Evolutionary conservation across 2,797 vertebrate species (phyloP).

Genomic region (Cyprinella venusta): DNA sequence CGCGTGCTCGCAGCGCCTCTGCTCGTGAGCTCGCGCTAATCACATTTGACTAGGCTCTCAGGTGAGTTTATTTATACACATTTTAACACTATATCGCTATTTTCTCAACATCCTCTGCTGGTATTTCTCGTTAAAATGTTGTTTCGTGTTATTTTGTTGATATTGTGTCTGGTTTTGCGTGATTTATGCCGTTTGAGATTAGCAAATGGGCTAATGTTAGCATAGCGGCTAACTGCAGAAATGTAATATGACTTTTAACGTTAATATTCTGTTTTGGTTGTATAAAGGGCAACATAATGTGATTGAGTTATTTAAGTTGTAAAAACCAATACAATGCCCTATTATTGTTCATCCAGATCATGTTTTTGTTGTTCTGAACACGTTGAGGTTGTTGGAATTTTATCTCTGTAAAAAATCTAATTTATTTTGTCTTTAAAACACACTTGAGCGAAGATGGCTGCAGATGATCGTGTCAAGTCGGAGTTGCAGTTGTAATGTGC

Average conservation of each 20-base stretch:
- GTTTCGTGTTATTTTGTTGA: neutral
- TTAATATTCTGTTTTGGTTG: neutral
- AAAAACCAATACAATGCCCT: too few relatives aligned
- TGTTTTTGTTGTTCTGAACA: neutral
- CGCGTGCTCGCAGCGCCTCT: neutral
- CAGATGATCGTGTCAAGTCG: neutral
- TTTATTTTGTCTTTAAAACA: neutral
- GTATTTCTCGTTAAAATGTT: neutral
- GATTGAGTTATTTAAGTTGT: neutral
- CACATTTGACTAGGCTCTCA: slow-evolving; percentile 1
- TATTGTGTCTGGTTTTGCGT: too few relatives aligned
- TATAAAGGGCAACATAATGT: fast-evolving
- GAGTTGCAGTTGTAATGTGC: too few relatives aligned
- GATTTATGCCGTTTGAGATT: neutral
- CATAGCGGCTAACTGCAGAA: slow-evolving; percentile 23
- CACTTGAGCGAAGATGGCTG: neutral
- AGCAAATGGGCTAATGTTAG: slow-evolving; percentile 29
- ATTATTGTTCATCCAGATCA: neutral
- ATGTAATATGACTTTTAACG: neutral
- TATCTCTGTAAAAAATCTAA: neutral
- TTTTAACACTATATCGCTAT: neutral
- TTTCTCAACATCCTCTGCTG: neutral
- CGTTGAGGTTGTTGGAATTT: neutral
- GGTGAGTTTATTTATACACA: neutral
- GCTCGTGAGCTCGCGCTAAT: slow-evolving; percentile 26